phyloP scores from a whole-genome alignment of 2,113 vertebrate genomes.

The Phalacrocorax aristotelis region DNA sequence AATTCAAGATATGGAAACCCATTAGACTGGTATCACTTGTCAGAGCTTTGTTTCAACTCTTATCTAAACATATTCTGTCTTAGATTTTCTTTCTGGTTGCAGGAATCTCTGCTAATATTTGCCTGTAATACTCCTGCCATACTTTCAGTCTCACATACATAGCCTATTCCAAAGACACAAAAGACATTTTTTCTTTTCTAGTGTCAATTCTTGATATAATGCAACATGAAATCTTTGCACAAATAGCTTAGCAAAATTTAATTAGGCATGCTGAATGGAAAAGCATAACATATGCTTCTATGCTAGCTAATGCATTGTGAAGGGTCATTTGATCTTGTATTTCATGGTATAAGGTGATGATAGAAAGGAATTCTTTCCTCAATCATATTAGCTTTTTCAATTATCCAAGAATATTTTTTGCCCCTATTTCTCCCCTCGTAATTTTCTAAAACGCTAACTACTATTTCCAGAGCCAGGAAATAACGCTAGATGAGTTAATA shows the following conservation, averaged over 20 bases:
- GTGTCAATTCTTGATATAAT: background rate
- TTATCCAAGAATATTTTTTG: slow-evolving; percentile 21
- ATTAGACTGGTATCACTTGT: background rate
- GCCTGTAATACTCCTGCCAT: background rate
- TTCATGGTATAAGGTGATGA: background rate
- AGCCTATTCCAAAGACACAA: background rate
- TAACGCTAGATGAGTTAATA: background rate
- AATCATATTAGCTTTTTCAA: background rate
- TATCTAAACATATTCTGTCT: background rate
- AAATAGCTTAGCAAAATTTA: slow-evolving; percentile 7
- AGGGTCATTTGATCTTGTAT: background rate
- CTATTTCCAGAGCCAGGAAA: background rate
- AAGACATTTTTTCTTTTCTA: background rate
- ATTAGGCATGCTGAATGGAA: slow-evolving; percentile 8
- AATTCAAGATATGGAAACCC: background rate
- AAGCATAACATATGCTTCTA: background rate
- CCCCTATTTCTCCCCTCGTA: background rate
- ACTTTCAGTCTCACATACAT: background rate
- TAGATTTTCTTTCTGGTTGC: background rate
- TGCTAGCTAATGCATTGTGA: background rate
- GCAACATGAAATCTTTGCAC: background rate
- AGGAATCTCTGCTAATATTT: background rate
- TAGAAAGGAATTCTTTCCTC: slow-evolving; percentile 1
- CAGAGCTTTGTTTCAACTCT: background rate
- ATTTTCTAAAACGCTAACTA: slow-evolving; percentile 20